A percentile compares a stretch with the other conserved stretches of the same genome.
Evolutionary conservation across 1,140 invertebrate species (phyloP).

Genomic region (Dendrolimus punctatus): DNA sequence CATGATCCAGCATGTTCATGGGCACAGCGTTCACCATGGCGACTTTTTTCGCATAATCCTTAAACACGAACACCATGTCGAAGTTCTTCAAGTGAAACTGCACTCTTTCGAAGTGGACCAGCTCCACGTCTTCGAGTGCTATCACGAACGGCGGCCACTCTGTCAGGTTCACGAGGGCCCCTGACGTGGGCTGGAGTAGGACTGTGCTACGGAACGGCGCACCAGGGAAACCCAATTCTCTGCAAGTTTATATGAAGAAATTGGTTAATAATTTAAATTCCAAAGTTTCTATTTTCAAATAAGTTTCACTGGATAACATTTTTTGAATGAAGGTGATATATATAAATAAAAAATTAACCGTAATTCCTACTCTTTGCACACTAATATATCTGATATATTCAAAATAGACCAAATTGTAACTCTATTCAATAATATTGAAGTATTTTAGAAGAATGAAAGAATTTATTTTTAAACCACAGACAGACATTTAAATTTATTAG

Average conservation of each 20-base stretch:
- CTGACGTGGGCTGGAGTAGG: slow-evolving; percentile 96
- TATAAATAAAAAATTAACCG: no score
- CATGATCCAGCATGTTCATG: slow-evolving; percentile 98
- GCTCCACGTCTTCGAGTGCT: slow-evolving; percentile 96
- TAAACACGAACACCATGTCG: slow-evolving; percentile 99
- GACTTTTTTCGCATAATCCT: slow-evolving; percentile 95
- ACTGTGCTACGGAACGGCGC: slow-evolving; percentile 98
- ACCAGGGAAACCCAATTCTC: slow-evolving; percentile 97
- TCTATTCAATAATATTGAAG: no score
- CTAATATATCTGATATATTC: no score
- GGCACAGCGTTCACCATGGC: slow-evolving; percentile 98
- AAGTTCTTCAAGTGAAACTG: slow-evolving; percentile 99
- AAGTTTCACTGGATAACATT: no score
- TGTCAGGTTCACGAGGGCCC: slow-evolving; percentile 96
- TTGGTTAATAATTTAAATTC: neutral
- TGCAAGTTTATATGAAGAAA: slow-evolving; percentile 19
- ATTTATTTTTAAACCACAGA: no score
- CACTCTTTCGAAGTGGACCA: slow-evolving; percentile 99
- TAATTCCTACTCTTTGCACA: no score
- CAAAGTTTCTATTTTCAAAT: no score
- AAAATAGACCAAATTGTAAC: no score
- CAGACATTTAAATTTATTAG: no score
- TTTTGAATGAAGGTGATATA: no score
- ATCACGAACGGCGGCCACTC: slow-evolving; percentile 99
- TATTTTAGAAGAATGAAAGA: no score